Evolutionary conservation across 2,888 invertebrate genomes (phyloP), one percentile per base, ranked within the genome.

Genomic region (Crematogaster levior): DNA sequence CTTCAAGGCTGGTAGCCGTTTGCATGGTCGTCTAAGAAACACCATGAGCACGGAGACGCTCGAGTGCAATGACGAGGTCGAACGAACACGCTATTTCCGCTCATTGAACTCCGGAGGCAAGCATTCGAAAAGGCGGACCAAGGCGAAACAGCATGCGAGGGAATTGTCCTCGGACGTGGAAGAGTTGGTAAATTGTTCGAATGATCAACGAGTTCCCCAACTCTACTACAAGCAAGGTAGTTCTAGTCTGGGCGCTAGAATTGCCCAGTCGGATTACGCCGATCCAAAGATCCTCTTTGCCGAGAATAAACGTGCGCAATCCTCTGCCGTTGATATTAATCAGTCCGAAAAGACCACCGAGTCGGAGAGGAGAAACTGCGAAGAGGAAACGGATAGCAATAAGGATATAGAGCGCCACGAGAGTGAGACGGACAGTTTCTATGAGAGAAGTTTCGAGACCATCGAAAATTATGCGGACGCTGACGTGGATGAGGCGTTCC

Each of bases 241-340:
- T 88, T 97, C 97, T 87, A 96, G 97, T 83, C 96, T 98, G 88
- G 98, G 98, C 0, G 98, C 98, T 56, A 96, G 98, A 86, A 98
- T 98, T 93, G 98, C 98, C 0, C 97, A 97, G 89, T 97, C 97
- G 0, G 98, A 98, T 92, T 98, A 98, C 91, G 97, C 97, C 0
- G 97, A 98, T 93, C 98, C 98, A 0, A 96, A 96, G 70, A 96
- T 97, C 24, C 95, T 98, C 27, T 96, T 96, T 58, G 95, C 95
- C 6, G 94, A 95, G 15, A 89, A 48, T 34, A 90, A 90, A 70
- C 88, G 88, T 4, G 65, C 81, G 3, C 87, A 89, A 6, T 30
- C 34, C 0, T 79, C 77, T n/a, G n/a, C n/a, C 4, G 48, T 74
- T 3, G 51, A 37, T 4, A 34, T 51, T 24, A 82, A 74, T 30